phyloP scores from a whole-genome alignment of 2,113 vertebrate species.

The Microtus richardsoni region DNA sequence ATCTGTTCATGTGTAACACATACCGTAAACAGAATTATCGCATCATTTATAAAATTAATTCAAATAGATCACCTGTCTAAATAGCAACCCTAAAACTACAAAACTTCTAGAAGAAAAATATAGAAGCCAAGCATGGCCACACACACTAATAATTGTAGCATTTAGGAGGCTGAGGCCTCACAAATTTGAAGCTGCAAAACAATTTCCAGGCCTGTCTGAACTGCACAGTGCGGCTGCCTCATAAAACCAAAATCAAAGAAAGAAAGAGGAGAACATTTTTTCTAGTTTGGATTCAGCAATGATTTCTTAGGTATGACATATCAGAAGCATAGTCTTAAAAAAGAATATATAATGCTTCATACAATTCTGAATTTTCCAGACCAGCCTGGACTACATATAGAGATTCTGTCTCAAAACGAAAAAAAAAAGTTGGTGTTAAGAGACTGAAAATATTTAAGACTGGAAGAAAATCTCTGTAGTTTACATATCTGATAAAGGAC shows the following conservation, averaged over 20 bases:
- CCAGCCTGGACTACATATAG: not conserved
- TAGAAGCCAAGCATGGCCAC: not conserved
- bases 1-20: not conserved
- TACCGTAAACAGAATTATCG: not conserved
- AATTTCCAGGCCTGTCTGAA: not conserved
- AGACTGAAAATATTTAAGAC: not conserved
- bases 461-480: not conserved
- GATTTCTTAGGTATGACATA: not conserved
- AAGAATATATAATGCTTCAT: not conserved
- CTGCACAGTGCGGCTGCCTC: not conserved
- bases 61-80: constrained; percentile 1
- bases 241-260: not conserved
- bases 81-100: constrained; percentile 7
- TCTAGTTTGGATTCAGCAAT: not conserved
- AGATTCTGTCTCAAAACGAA: not conserved
- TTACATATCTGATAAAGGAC: not conserved
- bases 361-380: not conserved
- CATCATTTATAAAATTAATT: constrained; percentile 32
- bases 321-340: not conserved
- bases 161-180: not conserved
- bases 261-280: not conserved
- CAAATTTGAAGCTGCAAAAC: not conserved
- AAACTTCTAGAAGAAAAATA: constrained; percentile 1
- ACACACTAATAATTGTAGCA: not conserved
- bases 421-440: not conserved